A percentile compares a stretch with the other conserved stretches of the same genome.
Evolutionary conservation across 2,113 vertebrate genomes (phyloP).

Genomic region (Nothocercus nigrocapillus): DNA sequence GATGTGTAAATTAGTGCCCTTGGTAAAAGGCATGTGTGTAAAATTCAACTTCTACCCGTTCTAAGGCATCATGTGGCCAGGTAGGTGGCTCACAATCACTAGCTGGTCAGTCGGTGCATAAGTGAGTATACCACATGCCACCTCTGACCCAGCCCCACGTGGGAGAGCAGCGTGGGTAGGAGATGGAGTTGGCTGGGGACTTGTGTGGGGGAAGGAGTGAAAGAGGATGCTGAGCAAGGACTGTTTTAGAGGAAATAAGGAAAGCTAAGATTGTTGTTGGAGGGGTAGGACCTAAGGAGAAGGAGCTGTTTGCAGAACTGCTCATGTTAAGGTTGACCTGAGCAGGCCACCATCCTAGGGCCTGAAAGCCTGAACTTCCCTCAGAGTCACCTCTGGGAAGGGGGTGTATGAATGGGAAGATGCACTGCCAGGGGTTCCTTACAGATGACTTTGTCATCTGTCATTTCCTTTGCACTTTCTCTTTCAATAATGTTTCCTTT

Average conservation of each 20-base stretch:
- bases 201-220: background rate
- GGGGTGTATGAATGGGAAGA: background rate
- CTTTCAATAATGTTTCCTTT: background rate
- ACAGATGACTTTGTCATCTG: background rate
- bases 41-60: background rate
- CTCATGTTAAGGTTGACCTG: constrained; percentile 33
- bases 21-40: fast-evolving
- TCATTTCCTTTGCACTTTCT: constrained; percentile 15
- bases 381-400: constrained; percentile 31
- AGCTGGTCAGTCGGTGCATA: background rate
- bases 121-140: background rate
- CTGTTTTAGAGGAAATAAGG: background rate
- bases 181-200: background rate
- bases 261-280: background rate
- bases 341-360: background rate
- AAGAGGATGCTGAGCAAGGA: background rate
- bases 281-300: background rate
- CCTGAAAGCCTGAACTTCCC: constrained; percentile 45
- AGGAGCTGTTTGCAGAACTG: background rate
- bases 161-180: background rate
- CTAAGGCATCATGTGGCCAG: background rate
- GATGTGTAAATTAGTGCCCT: background rate
- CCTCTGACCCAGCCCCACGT: background rate
- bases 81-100: background rate
- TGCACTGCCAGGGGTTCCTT: background rate